Conservation (phyloP, 2,797 vertebrate genomes). For the Cacajao melanocephalus region DNA sequence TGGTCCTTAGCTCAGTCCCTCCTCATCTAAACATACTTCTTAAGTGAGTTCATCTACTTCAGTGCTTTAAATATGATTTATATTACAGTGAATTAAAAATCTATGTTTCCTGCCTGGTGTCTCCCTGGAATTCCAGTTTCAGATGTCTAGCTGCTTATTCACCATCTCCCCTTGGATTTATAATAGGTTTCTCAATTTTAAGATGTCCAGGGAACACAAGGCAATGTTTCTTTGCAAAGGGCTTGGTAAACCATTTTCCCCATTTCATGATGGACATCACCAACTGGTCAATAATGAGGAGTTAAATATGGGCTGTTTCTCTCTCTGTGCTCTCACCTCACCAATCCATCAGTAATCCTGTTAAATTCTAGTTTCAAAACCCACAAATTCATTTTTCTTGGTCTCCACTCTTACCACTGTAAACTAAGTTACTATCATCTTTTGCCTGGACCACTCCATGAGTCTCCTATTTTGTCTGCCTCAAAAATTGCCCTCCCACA, state of each 20-base stretch:
- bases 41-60: neutral
- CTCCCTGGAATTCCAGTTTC: neutral
- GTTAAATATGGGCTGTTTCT: too few species aligned
- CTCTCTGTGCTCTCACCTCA: neutral
- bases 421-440: neutral
- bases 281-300: neutral
- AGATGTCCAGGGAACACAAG: fast-evolving
- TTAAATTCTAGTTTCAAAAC: too few species aligned
- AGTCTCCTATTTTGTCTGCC: too few species aligned
- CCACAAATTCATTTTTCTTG: neutral
- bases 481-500: neutral
- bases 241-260: neutral
- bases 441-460: too few species aligned
- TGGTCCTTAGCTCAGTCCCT: too few species aligned
- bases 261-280: fast-evolving
- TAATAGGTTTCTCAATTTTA: neutral
- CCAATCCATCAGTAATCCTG: neutral
- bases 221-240: fast-evolving
- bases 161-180: neutral
- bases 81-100: neutral
- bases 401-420: neutral
- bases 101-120: neutral
- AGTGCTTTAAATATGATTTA: neutral
- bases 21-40: neutral
- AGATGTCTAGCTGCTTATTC: neutral